Conservation (phyloP, 2,797 vertebrate species). For the Coendou prehensilis region DNA sequence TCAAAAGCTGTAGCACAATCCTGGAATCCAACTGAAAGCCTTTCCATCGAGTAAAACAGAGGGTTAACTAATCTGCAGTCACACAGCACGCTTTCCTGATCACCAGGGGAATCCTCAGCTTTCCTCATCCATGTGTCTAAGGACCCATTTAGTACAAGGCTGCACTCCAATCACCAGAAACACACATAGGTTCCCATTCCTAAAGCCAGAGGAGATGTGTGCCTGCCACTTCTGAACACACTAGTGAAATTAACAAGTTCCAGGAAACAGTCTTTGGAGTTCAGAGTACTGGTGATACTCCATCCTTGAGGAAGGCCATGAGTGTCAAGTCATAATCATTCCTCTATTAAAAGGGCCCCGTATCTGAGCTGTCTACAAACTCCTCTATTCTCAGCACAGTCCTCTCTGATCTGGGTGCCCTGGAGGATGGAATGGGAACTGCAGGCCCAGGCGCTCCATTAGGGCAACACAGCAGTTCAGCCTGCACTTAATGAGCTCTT, state of each 20-base stretch:
- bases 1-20: constrained; percentile 67
- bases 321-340: not conserved
- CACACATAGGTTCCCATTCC: not conserved
- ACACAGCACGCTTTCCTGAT: fast-evolving
- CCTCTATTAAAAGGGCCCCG: not conserved
- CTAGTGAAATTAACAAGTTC: not conserved
- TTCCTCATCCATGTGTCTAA: not conserved
- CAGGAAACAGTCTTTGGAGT: not conserved
- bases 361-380: not conserved
- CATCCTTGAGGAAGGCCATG: not conserved
- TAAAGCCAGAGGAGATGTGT: not conserved
- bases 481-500: constrained; percentile 81
- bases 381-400: not conserved
- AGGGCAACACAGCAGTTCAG: constrained; percentile 13
- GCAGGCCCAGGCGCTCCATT: constrained; percentile 1
- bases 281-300: not conserved
- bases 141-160: not conserved
- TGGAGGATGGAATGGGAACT: constrained; percentile 69
- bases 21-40: constrained; percentile 29
- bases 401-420: not conserved
- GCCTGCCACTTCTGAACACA: not conserved
- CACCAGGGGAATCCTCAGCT: constrained; percentile 52
- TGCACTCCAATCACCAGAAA: not conserved
- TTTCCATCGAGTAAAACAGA: not conserved
- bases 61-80: not conserved